A percentile compares a stretch with the other conserved stretches of the same genome.
Conservation (phyloP, 2,797 vertebrate genomes). For the Taeniopygia guttata region DNA sequence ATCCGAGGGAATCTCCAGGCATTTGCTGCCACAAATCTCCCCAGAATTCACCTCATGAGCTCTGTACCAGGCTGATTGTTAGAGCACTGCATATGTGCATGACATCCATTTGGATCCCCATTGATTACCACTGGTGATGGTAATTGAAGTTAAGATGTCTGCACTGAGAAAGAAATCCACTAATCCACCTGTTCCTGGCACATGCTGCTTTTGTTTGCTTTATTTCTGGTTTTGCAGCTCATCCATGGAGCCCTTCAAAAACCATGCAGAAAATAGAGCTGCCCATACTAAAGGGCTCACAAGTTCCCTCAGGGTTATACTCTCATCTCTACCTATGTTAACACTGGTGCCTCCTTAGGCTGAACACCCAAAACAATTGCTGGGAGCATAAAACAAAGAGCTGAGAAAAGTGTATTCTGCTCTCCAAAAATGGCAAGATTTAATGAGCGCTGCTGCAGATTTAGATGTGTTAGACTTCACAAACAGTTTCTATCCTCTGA, state of each 20-base stretch:
- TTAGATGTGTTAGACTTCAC: background rate
- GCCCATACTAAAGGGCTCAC: background rate
- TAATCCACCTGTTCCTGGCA: background rate
- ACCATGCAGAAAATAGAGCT: background rate
- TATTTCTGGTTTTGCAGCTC: background rate
- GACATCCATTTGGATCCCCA: rapidly evolving
- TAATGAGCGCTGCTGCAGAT: background rate
- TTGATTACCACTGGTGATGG: background rate
- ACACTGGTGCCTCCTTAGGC: background rate
- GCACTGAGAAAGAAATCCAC: background rate
- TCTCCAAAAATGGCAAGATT: background rate
- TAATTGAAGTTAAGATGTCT: background rate
- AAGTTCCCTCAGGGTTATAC: background rate
- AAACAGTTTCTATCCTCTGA: background rate
- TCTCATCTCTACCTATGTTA: background rate
- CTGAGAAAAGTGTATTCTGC: background rate
- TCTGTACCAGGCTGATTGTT: background rate
- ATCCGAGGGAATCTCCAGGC: background rate
- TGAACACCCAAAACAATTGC: background rate
- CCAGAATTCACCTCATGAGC: background rate
- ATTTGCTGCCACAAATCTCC: background rate
- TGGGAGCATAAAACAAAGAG: background rate
- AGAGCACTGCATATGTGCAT: background rate
- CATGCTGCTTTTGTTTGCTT: background rate
- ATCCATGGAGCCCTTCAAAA: background rate